Evolutionary conservation across 1,140 invertebrate genomes (phyloP).

Genomic region (Drosophila sturtevanti): DNA sequence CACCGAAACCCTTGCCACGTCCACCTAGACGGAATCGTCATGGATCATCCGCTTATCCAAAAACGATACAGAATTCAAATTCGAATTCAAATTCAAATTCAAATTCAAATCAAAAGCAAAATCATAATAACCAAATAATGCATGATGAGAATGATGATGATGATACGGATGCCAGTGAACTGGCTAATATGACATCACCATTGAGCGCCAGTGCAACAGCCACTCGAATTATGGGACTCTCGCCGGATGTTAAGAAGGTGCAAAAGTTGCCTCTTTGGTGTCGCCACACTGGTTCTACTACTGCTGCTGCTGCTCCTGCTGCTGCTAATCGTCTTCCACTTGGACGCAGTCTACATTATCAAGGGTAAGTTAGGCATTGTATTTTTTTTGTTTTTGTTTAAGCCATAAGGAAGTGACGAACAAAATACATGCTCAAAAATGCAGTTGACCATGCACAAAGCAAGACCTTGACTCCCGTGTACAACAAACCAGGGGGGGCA

Average conservation of each 20-base stretch:
- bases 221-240: slow-evolving; percentile 65
- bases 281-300: slow-evolving; percentile 3
- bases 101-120: slow-evolving; percentile 6
- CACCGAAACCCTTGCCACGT: slow-evolving; percentile 45
- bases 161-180: slow-evolving; percentile 68
- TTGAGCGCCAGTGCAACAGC: slow-evolving; percentile 65
- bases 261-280: slow-evolving; percentile 67
- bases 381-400: not conserved
- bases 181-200: slow-evolving; percentile 68
- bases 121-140: not conserved
- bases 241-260: slow-evolving; percentile 73
- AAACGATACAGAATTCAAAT: no score
- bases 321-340: slow-evolving; percentile 3
- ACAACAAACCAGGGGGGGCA: not conserved
- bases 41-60: slow-evolving; percentile 7
- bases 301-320: slow-evolving; percentile 12
- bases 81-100: no score
- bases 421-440: slow-evolving; percentile 12
- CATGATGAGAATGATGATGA: slow-evolving; percentile 28
- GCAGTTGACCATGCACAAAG: slow-evolving; percentile 24
- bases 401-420: slow-evolving; percentile 21
- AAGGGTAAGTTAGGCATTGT: slow-evolving; percentile 26
- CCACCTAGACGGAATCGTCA: slow-evolving; percentile 46
- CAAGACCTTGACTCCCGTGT: not conserved
- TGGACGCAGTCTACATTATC: slow-evolving; percentile 4